phyloP scores from a whole-genome alignment of 2,888 invertebrate genomes.

The Ophion ellenae region DNA sequence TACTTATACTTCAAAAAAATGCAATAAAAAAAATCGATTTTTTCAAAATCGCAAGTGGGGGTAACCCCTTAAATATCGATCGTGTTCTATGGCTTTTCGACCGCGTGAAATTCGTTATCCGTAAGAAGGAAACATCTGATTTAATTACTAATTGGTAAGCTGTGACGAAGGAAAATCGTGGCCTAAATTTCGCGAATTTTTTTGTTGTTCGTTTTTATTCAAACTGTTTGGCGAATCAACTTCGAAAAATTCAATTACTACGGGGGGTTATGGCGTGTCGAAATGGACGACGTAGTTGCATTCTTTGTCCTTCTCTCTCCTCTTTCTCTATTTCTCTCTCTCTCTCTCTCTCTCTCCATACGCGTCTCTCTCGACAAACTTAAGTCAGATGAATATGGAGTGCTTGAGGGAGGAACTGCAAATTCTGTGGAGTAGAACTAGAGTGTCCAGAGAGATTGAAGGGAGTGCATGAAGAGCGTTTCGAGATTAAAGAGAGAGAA shows the following conservation, averaged over 20 bases:
- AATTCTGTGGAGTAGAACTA: slow-evolving; percentile 38
- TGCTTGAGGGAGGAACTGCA: slow-evolving; percentile 21
- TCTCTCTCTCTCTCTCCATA: not conserved
- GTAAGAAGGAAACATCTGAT: not conserved
- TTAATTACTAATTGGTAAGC: not conserved
- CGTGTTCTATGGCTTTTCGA: slow-evolving; percentile 1
- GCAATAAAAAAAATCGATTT: too few relatives aligned
- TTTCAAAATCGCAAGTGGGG: too few relatives aligned
- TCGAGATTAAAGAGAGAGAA: slow-evolving; percentile 58
- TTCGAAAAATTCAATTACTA: slow-evolving; percentile 1
- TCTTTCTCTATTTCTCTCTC: not conserved
- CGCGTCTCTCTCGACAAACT: slow-evolving; percentile 11
- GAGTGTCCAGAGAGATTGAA: slow-evolving; percentile 59
- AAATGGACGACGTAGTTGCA: slow-evolving; percentile 16
- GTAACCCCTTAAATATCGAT: slow-evolving; percentile 5
- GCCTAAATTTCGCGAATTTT: slow-evolving; percentile 30
- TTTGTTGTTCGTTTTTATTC: not conserved
- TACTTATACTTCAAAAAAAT: too few relatives aligned
- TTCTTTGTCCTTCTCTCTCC: slow-evolving; percentile 28
- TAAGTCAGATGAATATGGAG: slow-evolving; percentile 28
- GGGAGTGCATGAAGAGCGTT: slow-evolving; percentile 40
- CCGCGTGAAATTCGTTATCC: not conserved
- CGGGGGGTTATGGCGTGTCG: slow-evolving; percentile 8
- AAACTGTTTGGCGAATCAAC: slow-evolving; percentile 32
- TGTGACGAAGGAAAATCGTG: slow-evolving; percentile 29